phyloP scores from a whole-genome alignment of 2,888 invertebrate species.

The Strigamia crassipes region DNA sequence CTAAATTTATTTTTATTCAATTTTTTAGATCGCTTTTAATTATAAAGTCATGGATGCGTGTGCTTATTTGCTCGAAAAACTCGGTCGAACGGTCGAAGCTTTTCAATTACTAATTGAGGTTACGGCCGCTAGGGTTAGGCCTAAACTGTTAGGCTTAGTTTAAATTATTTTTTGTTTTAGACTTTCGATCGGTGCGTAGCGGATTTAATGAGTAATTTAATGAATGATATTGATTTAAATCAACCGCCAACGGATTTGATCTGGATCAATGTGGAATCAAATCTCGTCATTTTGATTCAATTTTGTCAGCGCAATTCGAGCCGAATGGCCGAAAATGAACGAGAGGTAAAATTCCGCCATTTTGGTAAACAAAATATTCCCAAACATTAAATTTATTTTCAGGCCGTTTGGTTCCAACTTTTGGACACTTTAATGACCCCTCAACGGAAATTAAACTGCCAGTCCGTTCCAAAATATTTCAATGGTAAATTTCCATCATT shows the following conservation, averaged over 20 bases:
- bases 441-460: background rate
- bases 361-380: background rate
- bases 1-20: constrained; percentile 36
- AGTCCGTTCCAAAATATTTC: background rate
- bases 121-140: background rate
- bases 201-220: background rate
- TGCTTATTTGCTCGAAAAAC: constrained; percentile 74
- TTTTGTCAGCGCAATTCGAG: constrained; percentile 62
- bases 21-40: constrained; percentile 65
- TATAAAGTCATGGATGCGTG: constrained; percentile 69
- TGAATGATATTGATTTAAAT: background rate
- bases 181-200: background rate
- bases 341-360: constrained; percentile 58
- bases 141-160: background rate
- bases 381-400: background rate
- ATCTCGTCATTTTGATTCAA: constrained; percentile 57
- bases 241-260: background rate
- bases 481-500: background rate
- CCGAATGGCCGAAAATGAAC: constrained; percentile 59
- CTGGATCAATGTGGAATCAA: constrained; percentile 51
- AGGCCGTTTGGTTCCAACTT: constrained; percentile 36
- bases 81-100: constrained; percentile 73
- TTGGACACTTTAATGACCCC: constrained; percentile 19
- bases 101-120: constrained; percentile 63
- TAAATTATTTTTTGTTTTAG: background rate